Base-by-base conservation (phyloP, 1,140 invertebrate genomes). In the Drosophila lowei region DNA sequence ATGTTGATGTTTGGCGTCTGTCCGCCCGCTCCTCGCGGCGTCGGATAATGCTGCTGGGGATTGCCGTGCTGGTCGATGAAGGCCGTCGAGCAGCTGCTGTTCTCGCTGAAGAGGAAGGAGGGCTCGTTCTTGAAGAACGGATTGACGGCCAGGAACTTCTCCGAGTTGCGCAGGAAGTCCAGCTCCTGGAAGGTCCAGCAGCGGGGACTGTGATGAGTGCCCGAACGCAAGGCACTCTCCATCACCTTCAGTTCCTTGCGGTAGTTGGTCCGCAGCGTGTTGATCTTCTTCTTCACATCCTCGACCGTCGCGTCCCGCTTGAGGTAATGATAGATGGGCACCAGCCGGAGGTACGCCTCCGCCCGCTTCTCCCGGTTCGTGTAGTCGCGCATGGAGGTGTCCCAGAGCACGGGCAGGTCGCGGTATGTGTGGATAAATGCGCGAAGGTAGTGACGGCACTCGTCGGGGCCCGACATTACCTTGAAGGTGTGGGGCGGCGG, bases 211-310 rank as follows among this genome's bases (percentile, higher is more conserved):
- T 91, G 90, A 6, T 85, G 34, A 3, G 16, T 85, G 9, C 90
- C 90, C 23, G 80, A 54, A 0, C 83, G 60, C 52, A 84, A 74
- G 0, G 90, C 77, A n/a, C 77, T 88, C 56, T 90, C 90, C 15
- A 91, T 86, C 3, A 90, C 79, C 28, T 89, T 89, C 3, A 91
- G 68, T 30, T 91, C 90, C 71, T 91, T 91, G 42, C 90, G 79
- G 18, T 90, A 91, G 34, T 91, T 91, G 0, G 90, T 91, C 4
- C 90, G 70, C 49, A 91, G 54, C 0, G 90, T 90, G 18, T 91
- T 91, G 6, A 91, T 91, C 60, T 91, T 91, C 34, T 91, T 91
- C 34, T 91, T 91, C 6, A 91, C 90, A 54, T 91, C 90, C 60
- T 90, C 83, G 2, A 91, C 80, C 6, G 79, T 90, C 34, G 90